Conservation (phyloP, 2,797 vertebrate genomes). For the Lophotriccus pileatus region DNA sequence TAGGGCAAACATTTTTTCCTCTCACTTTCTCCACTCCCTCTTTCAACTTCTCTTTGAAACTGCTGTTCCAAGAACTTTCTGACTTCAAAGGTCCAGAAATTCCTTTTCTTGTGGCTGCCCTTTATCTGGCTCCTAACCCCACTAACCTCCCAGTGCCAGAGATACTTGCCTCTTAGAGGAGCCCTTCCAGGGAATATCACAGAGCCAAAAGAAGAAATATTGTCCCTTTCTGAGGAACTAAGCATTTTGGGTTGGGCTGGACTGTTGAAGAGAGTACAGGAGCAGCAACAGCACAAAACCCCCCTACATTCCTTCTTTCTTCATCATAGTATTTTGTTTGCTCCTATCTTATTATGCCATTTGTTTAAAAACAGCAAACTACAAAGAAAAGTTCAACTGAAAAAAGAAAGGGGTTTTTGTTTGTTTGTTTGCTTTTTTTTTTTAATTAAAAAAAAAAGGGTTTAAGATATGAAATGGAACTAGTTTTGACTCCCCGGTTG, state of each 20-base stretch:
- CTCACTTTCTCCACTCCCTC: not conserved
- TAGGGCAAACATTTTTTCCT: not conserved
- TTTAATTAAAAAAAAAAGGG: accelerated
- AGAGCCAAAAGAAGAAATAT: not conserved
- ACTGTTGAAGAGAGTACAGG: not conserved
- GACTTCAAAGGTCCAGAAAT: not conserved
- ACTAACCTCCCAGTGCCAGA: not conserved
- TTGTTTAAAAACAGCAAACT: not conserved
- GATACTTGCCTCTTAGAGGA: not conserved
- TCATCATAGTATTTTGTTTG: not conserved
- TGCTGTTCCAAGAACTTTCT: not conserved
- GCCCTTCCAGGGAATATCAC: not conserved
- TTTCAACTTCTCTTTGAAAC: not conserved
- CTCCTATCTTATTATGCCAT: not conserved
- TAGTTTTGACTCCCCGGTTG: not conserved
- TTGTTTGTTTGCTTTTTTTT: not conserved
- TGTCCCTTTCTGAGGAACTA: not conserved
- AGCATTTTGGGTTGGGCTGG: not conserved
- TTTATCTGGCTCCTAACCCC: not conserved
- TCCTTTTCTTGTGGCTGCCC: not conserved
- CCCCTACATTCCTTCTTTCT: not conserved
- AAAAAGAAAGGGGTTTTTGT: not conserved
- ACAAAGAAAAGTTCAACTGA: not conserved
- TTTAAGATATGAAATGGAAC: not conserved
- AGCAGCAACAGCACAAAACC: not conserved